Evolutionary conservation across 2,888 invertebrate species (phyloP).

Genomic region (Leptopilina syphax): DNA sequence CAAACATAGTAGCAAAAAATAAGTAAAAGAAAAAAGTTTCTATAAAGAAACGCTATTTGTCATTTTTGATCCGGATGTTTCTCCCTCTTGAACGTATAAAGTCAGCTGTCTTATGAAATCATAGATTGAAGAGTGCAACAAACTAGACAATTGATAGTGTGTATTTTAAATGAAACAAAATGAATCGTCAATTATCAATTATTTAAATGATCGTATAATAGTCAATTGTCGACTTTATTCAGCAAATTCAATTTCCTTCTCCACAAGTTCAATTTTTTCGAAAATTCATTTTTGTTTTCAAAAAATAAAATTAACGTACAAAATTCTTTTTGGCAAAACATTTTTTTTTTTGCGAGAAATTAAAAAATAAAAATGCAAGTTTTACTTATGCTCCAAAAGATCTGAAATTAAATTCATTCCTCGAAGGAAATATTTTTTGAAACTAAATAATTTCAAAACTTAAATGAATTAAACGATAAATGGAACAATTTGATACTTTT

Average conservation of each 20-base stretch:
- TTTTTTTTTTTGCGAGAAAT: too few relatives aligned
- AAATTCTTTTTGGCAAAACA: too few relatives aligned
- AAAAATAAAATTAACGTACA: too few relatives aligned
- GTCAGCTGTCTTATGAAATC: constrained; percentile 1
- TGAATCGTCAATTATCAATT: not conserved
- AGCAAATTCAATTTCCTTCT: not conserved
- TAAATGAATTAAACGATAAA: too few relatives aligned
- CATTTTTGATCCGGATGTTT: not conserved
- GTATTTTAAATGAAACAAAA: not conserved
- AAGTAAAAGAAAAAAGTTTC: not conserved
- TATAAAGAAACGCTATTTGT: not conserved
- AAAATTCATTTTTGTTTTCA: too few relatives aligned
- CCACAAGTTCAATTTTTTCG: too few relatives aligned
- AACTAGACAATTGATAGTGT: constrained; percentile 26
- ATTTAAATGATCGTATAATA: not conserved
- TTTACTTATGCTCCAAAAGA: too few relatives aligned
- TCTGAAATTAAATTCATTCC: too few relatives aligned
- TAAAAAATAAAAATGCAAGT: too few relatives aligned
- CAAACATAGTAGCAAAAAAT: not conserved
- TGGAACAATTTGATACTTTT: too few relatives aligned
- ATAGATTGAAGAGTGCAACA: constrained; percentile 37
- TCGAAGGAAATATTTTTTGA: too few relatives aligned
- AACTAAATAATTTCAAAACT: too few relatives aligned
- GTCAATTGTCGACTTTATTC: not conserved
- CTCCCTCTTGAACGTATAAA: not conserved